Evolutionary conservation across 2,113 vertebrate species (phyloP).

Genomic region (Hystrix cristata): DNA sequence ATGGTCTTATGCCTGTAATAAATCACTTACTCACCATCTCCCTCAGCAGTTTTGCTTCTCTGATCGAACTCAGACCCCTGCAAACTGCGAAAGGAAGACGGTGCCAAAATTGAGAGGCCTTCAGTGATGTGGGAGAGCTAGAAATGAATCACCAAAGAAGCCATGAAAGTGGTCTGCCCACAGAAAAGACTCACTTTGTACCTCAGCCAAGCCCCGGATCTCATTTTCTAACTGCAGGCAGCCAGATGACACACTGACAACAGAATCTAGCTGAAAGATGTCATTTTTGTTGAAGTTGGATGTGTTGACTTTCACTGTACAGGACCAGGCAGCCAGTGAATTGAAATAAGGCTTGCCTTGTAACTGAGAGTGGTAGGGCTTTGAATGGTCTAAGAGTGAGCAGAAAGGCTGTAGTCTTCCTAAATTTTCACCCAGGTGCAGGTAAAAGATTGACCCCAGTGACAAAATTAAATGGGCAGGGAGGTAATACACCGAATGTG

Average conservation of each 20-base stretch:
- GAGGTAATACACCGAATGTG: background rate
- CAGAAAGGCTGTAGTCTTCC: background rate
- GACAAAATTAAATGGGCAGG: background rate
- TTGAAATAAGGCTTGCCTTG: background rate
- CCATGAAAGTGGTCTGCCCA: accelerated
- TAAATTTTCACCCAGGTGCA: background rate
- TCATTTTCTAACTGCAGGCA: background rate
- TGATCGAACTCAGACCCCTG: background rate
- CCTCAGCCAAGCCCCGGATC: background rate
- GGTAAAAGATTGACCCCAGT: background rate
- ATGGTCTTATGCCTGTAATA: background rate
- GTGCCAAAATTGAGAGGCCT: background rate
- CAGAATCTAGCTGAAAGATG: background rate
- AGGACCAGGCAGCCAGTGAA: background rate
- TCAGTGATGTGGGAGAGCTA: accelerated
- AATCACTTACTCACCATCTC: background rate
- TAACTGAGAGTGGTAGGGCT: background rate
- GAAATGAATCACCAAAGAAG: background rate
- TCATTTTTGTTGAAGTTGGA: background rate
- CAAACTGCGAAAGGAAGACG: background rate
- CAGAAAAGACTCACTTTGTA: background rate
- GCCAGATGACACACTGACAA: background rate
- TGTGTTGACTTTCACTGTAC: background rate
- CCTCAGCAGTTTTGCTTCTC: background rate
- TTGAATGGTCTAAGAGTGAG: background rate